Evolutionary conservation across 2,888 invertebrate species (phyloP), one percentile per base, ranked within the genome.

Genomic region (Thecocarcelia acutangulata): DNA sequence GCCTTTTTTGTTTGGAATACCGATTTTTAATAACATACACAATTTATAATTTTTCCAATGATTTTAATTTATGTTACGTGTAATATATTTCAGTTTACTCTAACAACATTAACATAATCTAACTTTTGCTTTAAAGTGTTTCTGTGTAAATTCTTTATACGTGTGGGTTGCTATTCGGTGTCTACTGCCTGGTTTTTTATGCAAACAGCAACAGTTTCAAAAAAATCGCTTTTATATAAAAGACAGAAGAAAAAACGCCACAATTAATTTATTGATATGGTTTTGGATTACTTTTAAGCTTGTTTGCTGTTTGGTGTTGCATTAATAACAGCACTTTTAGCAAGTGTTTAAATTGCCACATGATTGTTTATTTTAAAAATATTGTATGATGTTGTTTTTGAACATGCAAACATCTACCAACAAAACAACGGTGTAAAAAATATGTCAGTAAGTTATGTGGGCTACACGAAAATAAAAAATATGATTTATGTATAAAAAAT

Each of bases 221-320:
- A 59, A 5, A 33, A 44, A 44, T 9, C 33, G 33, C 33, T 33
- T 33, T 33, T 33, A 33, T 24, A 24, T 24, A 3, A 21, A 48
- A 17, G 12, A 33, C 1, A n/a, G n/a, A 21, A 46, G 56, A n/a
- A 74, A 54, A 61, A 72, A 73, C 70, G 66, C 68, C 72, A 68
- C 80, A 76, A 81, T 81, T 81, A 72, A 76, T 81, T 76, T 81
- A 81, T 81, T 81, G 80, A 76, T 76, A 72, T 68, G 48, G 56
- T 76, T 80, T 64, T 33, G 33, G 59, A 21, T 58, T 33, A 33
- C 2, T 3, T 15, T 52, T 15, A 19, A 33, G 21, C 28, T 58
- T 64, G 58, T 74, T 64, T 21, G 17, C n/a, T 48, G 28, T 21
- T 44, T 68, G 76, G 69, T 80, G 74, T 80, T 80, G 66, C 61